phyloP scores from a whole-genome alignment of 2,113 vertebrate genomes.

The Peucedramus taeniatus region DNA sequence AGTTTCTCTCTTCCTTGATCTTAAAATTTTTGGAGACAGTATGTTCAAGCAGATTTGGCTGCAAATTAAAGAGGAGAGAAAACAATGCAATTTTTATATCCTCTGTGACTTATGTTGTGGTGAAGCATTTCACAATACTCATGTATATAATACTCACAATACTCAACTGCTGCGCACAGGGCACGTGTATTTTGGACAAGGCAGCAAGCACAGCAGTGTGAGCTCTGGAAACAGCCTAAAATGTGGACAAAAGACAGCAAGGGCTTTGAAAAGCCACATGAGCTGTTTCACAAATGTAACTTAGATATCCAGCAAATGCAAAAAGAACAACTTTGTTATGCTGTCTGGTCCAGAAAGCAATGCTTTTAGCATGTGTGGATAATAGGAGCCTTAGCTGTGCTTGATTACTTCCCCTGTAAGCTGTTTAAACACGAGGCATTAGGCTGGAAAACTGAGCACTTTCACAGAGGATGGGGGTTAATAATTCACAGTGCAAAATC shows the following conservation, averaged over 20 bases:
- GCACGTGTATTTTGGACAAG: not conserved
- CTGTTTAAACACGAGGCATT: not conserved
- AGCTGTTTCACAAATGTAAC: not conserved
- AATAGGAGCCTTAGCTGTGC: not conserved
- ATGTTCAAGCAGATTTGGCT: not conserved
- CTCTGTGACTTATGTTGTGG: not conserved
- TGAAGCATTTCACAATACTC: not conserved
- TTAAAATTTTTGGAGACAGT: not conserved
- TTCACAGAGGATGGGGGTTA: not conserved
- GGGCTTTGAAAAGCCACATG: not conserved
- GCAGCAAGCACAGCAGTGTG: not conserved
- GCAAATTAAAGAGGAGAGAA: not conserved
- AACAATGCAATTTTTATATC: not conserved
- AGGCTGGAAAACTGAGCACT: not conserved
- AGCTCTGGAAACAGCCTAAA: not conserved
- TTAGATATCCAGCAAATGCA: not conserved
- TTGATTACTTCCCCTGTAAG: not conserved
- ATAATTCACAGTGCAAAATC: not conserved
- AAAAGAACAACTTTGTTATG: not conserved
- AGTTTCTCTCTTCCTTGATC: not conserved
- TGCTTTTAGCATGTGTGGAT: not conserved
- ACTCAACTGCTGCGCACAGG: not conserved
- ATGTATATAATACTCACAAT: not conserved
- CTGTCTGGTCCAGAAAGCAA: not conserved
- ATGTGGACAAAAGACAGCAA: not conserved